Conservation (phyloP, 2,888 invertebrate species). For the Tipula vernalis region DNA sequence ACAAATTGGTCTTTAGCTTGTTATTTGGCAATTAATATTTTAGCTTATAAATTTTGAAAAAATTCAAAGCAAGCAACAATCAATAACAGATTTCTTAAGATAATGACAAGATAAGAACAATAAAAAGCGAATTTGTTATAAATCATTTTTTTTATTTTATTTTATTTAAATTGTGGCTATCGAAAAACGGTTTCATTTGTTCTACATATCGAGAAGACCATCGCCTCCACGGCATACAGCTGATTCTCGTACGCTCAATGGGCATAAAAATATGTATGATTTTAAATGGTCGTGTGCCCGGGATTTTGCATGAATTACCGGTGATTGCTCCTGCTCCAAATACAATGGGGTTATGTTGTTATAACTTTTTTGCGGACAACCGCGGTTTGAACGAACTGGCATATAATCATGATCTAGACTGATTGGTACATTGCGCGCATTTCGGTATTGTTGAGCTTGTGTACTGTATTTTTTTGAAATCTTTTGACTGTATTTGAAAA, state of each 20-base stretch:
- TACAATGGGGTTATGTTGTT: background rate
- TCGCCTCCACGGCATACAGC: slow-evolving; percentile 18
- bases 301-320: slow-evolving; percentile 10
- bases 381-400: background rate
- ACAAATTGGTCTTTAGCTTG: no score
- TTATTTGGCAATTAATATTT: no score
- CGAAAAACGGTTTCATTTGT: background rate
- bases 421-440: background rate
- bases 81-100: background rate
- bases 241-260: slow-evolving; percentile 17
- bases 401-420: background rate
- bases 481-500: no score
- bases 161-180: background rate
- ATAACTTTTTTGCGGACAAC: background rate
- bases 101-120: background rate
- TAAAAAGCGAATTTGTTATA: background rate
- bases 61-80: background rate
- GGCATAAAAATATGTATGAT: slow-evolving; percentile 17
- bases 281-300: slow-evolving; percentile 16
- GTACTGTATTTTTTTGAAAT: no score
- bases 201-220: slow-evolving; percentile 17
- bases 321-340: background rate
- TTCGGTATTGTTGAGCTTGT: background rate
- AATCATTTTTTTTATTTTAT: background rate
- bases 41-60: no score